Base-by-base conservation (phyloP, 1,140 invertebrate species). In the Scylla paramamosain region DNA sequence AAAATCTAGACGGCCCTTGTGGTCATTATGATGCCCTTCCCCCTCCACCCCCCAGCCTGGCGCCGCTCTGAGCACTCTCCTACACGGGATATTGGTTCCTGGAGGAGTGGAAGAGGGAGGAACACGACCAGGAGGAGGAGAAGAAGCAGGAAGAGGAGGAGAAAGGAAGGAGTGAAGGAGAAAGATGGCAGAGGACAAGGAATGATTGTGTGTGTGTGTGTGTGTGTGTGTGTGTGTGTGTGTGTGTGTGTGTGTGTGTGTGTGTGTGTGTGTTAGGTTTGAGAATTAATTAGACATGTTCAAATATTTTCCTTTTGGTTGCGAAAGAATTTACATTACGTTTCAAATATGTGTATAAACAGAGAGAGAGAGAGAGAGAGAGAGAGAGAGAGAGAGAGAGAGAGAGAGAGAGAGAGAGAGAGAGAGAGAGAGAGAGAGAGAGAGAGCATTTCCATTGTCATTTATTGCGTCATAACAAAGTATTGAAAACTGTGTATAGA, bases 201-300 rank as follows among this genome's bases (percentile, higher is more conserved):
- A n/a, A 77, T 59, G 52, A 59, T 20, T 4, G 52, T 14, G 52
- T 59, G 52, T 86, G 32, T 86, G 32, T 31, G 28, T 39, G 32
- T 86, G 32, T 14, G 28, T 91, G 28, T 52, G 52, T 52, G n/a
- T 91, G 46, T 91, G 46, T 91, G 46, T 52, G 20, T 52, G n/a
- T 52, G 46, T 28, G n/a, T 91, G n/a, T 91, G 46, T 91, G 46
- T 91, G 46, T 91, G 46, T 91, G 46, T 91, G 45, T 82, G 28
- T 82, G 46, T 93, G 31, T 93, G 39, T 83, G 46, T 83, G 45
- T 83, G 45, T 93, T 93, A 29, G 83, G 39, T 39, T 39, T 39
- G 6, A 39, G 39, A 39, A 39, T 39, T 39, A 39, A 39, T 39
- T 39, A 39, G 39, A 39, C 39, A 39, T 39, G 39, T 39, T 39